These are phyloP conservation scores for Ridgeia piscesae DNA, from an alignment of 1,140 invertebrate genomes.

Conservation along the genomic window DNA sequence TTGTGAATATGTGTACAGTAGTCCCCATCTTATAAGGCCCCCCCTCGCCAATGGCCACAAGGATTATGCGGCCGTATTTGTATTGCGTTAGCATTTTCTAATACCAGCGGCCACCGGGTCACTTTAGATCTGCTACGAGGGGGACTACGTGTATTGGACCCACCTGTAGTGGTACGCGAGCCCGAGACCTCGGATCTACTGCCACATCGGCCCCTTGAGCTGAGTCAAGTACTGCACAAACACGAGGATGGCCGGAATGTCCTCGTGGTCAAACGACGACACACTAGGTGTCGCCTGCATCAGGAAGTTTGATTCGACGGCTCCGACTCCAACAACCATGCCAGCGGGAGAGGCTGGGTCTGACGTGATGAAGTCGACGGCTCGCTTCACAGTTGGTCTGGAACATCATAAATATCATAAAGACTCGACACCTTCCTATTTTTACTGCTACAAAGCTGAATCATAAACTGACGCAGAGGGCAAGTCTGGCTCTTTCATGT, in stretches of 20 bases:
- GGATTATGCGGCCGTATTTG: no score
- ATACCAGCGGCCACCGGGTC: no score
- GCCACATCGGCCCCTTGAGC: constrained; percentile 87
- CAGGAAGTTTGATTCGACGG: constrained; percentile 78
- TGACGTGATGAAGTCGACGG: constrained; percentile 33
- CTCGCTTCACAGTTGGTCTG: constrained; percentile 34
- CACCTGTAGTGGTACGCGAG: constrained; percentile 76
- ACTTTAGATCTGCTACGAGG: no score
- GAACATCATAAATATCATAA: constrained; percentile 13
- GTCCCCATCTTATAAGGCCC: no score
- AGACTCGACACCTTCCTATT: no score
- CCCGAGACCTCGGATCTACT: constrained; percentile 78
- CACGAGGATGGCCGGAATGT: constrained; percentile 74
- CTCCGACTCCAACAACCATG: constrained; percentile 77
- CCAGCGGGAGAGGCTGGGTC: constrained; percentile 33
- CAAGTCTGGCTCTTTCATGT: no score
- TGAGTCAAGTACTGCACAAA: constrained; percentile 85
- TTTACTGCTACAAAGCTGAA: no score
- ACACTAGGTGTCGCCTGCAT: constrained; percentile 69
- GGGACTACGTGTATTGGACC: neutral
- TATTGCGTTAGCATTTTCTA: no score
- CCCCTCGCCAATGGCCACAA: no score
- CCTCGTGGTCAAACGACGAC: constrained; percentile 65
- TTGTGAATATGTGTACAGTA: no score
- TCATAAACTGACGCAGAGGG: no score